Evolutionary conservation across 2,888 invertebrate genomes (phyloP).

Genomic region (Drepana falcataria): DNA sequence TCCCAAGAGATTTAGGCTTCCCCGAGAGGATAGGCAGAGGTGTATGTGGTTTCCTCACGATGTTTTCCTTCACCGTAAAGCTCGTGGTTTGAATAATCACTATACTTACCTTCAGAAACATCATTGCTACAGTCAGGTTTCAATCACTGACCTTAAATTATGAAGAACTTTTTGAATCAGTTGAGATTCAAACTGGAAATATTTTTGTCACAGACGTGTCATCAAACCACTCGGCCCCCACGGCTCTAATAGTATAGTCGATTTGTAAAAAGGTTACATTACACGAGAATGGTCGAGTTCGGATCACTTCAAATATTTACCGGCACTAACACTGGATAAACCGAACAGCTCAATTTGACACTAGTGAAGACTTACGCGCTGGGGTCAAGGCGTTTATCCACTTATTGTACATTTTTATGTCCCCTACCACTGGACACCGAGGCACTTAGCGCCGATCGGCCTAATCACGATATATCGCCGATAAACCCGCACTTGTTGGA

Average conservation of each 20-base stretch:
- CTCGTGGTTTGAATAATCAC: too few species aligned
- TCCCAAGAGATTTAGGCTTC: too few species aligned
- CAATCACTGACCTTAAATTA: too few species aligned
- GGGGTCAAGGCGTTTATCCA: constrained; percentile 51
- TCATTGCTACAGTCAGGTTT: too few species aligned
- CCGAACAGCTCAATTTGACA: constrained; percentile 39
- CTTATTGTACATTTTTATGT: constrained; percentile 29
- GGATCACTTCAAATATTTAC: constrained; percentile 18
- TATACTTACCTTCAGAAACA: too few species aligned
- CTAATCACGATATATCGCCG: constrained; percentile 66
- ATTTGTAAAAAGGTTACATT: neutral
- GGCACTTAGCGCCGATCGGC: constrained; percentile 65
- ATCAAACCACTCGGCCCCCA: too few species aligned
- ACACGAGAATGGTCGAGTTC: neutral
- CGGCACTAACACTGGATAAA: constrained; percentile 26
- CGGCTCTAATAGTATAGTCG: neutral
- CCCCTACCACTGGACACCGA: constrained; percentile 36
- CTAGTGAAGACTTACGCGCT: constrained; percentile 59
- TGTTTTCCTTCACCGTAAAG: too few species aligned
- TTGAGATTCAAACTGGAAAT: too few species aligned
- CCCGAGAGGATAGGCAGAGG: too few species aligned
- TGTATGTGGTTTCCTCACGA: too few species aligned
- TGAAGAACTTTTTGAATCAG: too few species aligned
- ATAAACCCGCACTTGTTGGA: constrained; percentile 55
- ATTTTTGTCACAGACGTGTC: too few species aligned